These are phyloP conservation scores for Muscicapa adusta DNA, from an alignment of 2,113 vertebrate genomes.

Conservation along the genomic window DNA sequence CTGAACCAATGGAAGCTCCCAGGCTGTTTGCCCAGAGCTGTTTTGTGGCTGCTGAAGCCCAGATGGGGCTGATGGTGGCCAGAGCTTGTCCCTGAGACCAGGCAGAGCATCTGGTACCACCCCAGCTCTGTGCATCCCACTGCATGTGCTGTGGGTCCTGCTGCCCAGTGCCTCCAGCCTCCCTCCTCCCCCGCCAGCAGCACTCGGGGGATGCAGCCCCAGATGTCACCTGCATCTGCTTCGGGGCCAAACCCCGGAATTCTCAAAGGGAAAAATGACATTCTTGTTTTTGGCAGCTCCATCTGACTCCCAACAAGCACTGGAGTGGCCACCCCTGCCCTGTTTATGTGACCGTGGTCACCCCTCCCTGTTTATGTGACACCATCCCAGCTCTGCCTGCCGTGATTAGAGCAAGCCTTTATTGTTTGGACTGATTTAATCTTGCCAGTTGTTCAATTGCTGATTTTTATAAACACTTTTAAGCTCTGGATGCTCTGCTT, in stretches of 20 bases:
- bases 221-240: not conserved
- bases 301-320: not conserved
- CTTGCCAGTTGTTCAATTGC: not conserved
- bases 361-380: not conserved
- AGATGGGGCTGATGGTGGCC: not conserved
- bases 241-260: not conserved
- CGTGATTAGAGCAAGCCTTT: fast-evolving
- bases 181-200: not conserved
- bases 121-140: not conserved
- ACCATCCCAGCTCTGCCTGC: not conserved
- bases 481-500: not conserved
- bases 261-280: not conserved
- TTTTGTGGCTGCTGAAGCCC: not conserved
- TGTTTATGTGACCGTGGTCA: no score
- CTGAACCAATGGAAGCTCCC: not conserved
- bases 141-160: not conserved
- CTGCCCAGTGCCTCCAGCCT: fast-evolving
- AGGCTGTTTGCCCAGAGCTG: not conserved
- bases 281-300: not conserved
- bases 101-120: no score
- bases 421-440: slow-evolving; percentile 15
- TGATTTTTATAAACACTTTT: not conserved
- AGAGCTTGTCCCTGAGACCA: not conserved
- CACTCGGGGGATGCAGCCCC: fast-evolving
- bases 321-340: no score